Base-by-base conservation (phyloP, 2,888 invertebrate genomes). In the Dromius quadrimaculatus region DNA sequence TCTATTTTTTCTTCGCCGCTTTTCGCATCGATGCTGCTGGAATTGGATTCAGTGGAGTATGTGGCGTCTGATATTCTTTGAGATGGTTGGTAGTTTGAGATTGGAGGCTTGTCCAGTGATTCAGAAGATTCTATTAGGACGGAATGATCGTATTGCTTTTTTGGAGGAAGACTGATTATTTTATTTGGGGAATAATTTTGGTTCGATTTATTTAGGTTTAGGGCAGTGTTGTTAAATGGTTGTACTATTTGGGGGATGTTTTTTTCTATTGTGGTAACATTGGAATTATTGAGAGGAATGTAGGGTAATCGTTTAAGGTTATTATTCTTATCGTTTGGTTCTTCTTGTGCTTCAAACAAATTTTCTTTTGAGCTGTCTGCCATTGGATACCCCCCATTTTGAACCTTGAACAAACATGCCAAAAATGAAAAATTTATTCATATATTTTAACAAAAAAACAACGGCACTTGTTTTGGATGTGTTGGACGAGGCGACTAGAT, bases 241-340 rank as follows among this genome's bases (percentile, higher is more conserved):
- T 32, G 13, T 15, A 17, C 9, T 32, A 65, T 22, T 11, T 50
- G 50, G 65, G 13, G 65, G 36, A 41, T 38, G 66, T 8, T 71
- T 72, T 15, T 72, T 43, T 45, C 71, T 64, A 19, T 61, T 57
- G 9, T 72, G 15, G 50, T 11, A 13, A 57, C 15, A 28, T 57
- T 57, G 34, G 28, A 6, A 6, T 6, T 6, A 45, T 50, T 69
- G 45, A 74, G 75, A 36, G 74, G 45, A 8, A 34, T 28, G 32
- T 63, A 50, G 6, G 71, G 64, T 54, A 69, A 28, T 68, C 41
- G 22, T 75, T 76, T 76, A 32, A 77, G 76, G 69, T 80, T 80
- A 71, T 80, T 81, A 71, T 80, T 80, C 9, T 76, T 73, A 71
- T 80, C 80, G 72, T 78, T 78, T 2, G 41, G 59, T 15, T 66